phyloP scores from a whole-genome alignment of 2,888 invertebrate species.

The Platerodrilus igneus region DNA sequence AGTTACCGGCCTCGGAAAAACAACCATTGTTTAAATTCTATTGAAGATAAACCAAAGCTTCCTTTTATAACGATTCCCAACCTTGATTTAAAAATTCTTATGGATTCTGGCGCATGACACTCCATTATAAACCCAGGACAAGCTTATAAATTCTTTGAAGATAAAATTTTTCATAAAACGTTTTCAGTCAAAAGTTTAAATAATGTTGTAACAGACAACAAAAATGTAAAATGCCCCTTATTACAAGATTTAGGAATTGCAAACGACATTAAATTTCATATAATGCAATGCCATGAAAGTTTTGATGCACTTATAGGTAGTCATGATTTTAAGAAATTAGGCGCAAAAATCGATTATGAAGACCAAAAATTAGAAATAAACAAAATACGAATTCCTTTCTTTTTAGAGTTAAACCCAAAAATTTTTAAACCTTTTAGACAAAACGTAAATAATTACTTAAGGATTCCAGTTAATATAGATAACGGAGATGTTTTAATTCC shows the following conservation, averaged over 20 bases:
- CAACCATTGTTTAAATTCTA: conserved; percentile 12
- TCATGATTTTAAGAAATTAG: conserved; percentile 9
- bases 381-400: conserved; percentile 8
- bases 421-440: conserved; percentile 7
- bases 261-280: conserved; percentile 9
- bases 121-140: no score
- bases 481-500: conserved; percentile 6
- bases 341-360: conserved; percentile 13
- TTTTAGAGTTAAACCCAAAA: conserved; percentile 3
- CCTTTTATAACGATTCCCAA: conserved; percentile 13
- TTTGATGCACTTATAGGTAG: conserved; percentile 16
- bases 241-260: conserved; percentile 11
- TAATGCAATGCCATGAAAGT: conserved; percentile 9
- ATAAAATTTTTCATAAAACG: no score
- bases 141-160: no score
- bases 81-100: no score
- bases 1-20: conserved; percentile 11
- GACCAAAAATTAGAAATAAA: conserved; percentile 6
- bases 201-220: no score
- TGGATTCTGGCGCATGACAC: no score
- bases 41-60: conserved; percentile 16
- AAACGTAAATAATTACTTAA: conserved; percentile 1
- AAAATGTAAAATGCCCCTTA: no score
- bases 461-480: conserved; percentile 5
- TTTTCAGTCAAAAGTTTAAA: no score